A percentile compares a stretch with the other conserved stretches of the same genome.
phyloP scores from a whole-genome alignment of 2,888 invertebrate genomes.

The Oscheius onirici region DNA sequence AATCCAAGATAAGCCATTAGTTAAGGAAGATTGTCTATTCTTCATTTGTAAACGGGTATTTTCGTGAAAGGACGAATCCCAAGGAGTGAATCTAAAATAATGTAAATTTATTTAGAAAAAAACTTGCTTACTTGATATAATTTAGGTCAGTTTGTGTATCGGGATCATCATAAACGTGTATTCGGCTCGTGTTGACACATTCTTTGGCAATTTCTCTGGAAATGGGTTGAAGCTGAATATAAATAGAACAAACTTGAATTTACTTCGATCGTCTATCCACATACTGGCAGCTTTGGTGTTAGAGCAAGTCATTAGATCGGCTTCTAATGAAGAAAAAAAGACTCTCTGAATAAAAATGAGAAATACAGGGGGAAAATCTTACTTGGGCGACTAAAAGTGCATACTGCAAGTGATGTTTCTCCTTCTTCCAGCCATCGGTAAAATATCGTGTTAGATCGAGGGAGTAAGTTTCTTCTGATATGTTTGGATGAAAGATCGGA shows the following conservation, averaged over 20 bases:
- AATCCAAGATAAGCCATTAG: slow-evolving; percentile 20
- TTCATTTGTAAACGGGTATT: slow-evolving; percentile 37
- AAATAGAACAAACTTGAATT: slow-evolving; percentile 41
- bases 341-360: slow-evolving; percentile 44
- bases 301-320: slow-evolving; percentile 40
- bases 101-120: not conserved
- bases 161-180: slow-evolving; percentile 46
- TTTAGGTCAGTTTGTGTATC: slow-evolving; percentile 28
- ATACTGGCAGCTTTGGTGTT: slow-evolving; percentile 59
- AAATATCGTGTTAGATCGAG: slow-evolving; percentile 54
- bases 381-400: slow-evolving; percentile 58
- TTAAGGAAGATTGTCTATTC: not conserved
- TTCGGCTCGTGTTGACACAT: slow-evolving; percentile 43
- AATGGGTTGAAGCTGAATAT: too few species aligned
- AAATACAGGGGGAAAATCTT: not conserved
- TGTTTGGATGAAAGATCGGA: slow-evolving; percentile 54
- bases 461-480: slow-evolving; percentile 36
- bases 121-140: slow-evolving; percentile 34
- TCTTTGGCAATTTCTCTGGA: slow-evolving; percentile 42
- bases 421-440: slow-evolving; percentile 62
- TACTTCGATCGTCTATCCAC: slow-evolving; percentile 51
- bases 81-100: slow-evolving; percentile 37
- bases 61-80: slow-evolving; percentile 42
- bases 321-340: slow-evolving; percentile 52
- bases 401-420: slow-evolving; percentile 53